Base-by-base conservation (phyloP, 2,888 invertebrate genomes). In the Drosophila recens region DNA sequence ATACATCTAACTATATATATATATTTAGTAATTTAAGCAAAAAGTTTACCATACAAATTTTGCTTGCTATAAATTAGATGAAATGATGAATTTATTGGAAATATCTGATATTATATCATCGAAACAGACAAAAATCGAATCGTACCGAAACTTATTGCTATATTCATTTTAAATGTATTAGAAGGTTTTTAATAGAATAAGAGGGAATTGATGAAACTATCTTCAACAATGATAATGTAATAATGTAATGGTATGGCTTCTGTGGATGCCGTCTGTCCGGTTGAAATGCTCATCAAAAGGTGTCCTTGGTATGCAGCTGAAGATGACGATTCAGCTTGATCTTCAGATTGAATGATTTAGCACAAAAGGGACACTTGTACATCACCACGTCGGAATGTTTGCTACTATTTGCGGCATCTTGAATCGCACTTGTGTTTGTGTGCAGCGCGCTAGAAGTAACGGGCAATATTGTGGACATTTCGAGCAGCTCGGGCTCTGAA, bases 271-370 rank as follows among this genome's bases (percentile, higher is more conserved):
- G 6, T 13, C 59, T 8, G 10, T n/a, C 11, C 53, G 17, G n/a
- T 20, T 52, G 34, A 4, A 10, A 10, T 5, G 20, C 8, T 34
- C 13, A 6, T 33, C 33, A 80, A 51, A 75, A 15, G 4, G 67
- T 65, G 1, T 56, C 20, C 49, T 54, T 54, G 0, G 74, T 71
- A 36, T 91, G 91, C 38, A 72, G 79, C 20, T 71, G 82, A 15
- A 91, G 43, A 69, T 91, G 91, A 0, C 84, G 82, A 70, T 91
- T 91, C 1, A 91, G 80, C 58, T 87, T 90, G 48, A 91, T 87
- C 69, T 85, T 84, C 6, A 91, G 72, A 63, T 89, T 80, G 42
- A 90, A 91, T 0, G 59, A 20, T 73, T 82, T 91, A 4, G 62
- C 80, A 62, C 91, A 91, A 13, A 89, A 61, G 27, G 75, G 59